phyloP scores from a whole-genome alignment of 2,797 vertebrate species.

The Balearica regulorum region DNA sequence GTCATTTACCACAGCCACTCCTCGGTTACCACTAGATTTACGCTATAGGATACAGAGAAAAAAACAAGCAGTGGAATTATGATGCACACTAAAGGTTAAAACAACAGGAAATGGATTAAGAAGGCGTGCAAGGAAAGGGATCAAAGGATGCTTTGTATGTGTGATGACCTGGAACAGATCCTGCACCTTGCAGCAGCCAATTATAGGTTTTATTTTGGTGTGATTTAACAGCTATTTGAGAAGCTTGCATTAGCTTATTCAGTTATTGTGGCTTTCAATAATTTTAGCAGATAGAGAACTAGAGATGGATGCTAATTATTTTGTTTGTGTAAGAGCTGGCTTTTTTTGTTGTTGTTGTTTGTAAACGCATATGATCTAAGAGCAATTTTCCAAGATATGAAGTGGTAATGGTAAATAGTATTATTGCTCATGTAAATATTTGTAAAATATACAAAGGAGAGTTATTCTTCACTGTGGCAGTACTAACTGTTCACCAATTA shows the following conservation, averaged over 20 bases:
- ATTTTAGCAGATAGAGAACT: not conserved
- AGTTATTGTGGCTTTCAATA: not conserved
- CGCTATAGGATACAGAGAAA: not conserved
- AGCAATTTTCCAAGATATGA: not conserved
- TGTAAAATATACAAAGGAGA: not conserved
- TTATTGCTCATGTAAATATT: not conserved
- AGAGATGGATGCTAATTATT: not conserved
- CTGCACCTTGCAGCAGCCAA: not conserved
- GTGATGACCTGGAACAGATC: slow-evolving; percentile 2
- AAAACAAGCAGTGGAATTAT: not conserved
- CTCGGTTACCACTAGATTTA: not conserved
- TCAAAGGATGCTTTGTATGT: not conserved
- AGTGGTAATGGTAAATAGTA: not conserved
- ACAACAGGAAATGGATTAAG: not conserved
- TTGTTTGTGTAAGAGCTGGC: not conserved
- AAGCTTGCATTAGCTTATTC: not conserved
- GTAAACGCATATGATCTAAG: not conserved
- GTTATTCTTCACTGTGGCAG: not conserved
- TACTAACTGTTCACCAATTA: not conserved
- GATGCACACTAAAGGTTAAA: not conserved
- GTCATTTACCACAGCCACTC: not conserved
- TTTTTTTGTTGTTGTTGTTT: not conserved
- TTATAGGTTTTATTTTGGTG: not conserved
- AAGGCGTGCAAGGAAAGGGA: not conserved
- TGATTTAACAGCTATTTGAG: not conserved